Percentiles rank a stretch among this genome's conserved stretches.
Conservation (phyloP, 2,888 invertebrate species). For the Beris morrisii region DNA sequence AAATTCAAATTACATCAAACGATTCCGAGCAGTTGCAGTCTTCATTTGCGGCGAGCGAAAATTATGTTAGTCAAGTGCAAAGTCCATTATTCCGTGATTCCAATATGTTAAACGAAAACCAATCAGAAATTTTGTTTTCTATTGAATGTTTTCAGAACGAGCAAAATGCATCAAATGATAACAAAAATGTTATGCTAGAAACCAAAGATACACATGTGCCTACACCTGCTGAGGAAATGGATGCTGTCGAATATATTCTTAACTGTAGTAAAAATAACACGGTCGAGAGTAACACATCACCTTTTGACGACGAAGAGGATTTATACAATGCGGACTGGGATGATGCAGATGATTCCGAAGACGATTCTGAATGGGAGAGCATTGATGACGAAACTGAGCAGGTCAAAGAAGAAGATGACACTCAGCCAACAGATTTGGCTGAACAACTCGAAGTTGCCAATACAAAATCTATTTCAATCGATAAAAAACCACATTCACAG, state of each 20-base stretch:
- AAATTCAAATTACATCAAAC: conserved; percentile 14
- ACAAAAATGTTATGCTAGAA: no score
- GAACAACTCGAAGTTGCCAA: background rate
- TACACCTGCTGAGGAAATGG: conserved; percentile 1
- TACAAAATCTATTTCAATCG: background rate
- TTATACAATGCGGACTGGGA: conserved; percentile 19
- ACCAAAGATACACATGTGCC: no score
- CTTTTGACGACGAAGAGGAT: conserved; percentile 10
- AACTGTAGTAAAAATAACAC: conserved; percentile 1
- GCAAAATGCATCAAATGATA: no score
- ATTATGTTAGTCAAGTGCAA: no score
- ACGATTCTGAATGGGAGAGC: background rate
- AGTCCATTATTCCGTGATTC: no score
- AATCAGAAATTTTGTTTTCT: no score
- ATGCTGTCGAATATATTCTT: conserved; percentile 24
- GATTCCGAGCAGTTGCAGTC: background rate
- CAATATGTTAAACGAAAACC: no score
- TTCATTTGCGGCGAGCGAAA: no score
- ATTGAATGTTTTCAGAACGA: no score
- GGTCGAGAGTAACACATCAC: background rate
- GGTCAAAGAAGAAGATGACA: background rate
- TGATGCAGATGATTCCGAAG: conserved; percentile 7
- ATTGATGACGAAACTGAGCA: background rate
- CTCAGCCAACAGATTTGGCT: background rate
- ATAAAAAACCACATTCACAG: background rate